Evolutionary conservation across 2,888 invertebrate species (phyloP), one percentile per base, ranked within the genome.

Genomic region (Erebia ligea): DNA sequence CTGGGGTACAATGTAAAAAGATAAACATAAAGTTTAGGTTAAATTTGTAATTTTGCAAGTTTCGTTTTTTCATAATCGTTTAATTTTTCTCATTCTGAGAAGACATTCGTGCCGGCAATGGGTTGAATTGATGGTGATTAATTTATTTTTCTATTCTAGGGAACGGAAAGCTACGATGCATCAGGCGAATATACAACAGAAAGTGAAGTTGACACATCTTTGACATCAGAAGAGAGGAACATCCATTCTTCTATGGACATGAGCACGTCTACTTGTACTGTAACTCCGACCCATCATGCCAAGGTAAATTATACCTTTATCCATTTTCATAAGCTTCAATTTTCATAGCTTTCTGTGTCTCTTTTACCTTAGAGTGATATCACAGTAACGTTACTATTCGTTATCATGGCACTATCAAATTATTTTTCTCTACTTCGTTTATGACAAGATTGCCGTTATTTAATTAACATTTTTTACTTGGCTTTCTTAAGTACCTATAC

Each of bases 101-200:
- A 6, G 6, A 34, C 34, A 34, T 6, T 34, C 34, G 6, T 34
- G 34, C 34, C 6, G 34, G 34, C 34, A 5, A 1, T 34, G 0
- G 34, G 34, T 34, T 34, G 34, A 34, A 54, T 19, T 19, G 34
- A 34, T 34, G 0, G 6, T 34, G 34, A 54, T 19, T 2, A 3
- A 10, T 10, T 17, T 54, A 10, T 50, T 56, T 8, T 58, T 66
- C 34, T 63, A 66, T 82, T 83, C n/a, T 89, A 95, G 93, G 94
- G 95, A 63, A 94, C 95, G 69, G 96, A 96, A 84, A 96, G 96
- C 87, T 98, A 97, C 86, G 98, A 98, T 84, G 98, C 98, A 0
- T 98, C 98, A 71, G 97, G 97, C 15, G 98, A 98, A 88, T 97
- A 97, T 77, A 98, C 98, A 58, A 96, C 96, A 9, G 96, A 96